phyloP scores from a whole-genome alignment of 2,113 vertebrate genomes.

The Dipodomys stephensi region DNA sequence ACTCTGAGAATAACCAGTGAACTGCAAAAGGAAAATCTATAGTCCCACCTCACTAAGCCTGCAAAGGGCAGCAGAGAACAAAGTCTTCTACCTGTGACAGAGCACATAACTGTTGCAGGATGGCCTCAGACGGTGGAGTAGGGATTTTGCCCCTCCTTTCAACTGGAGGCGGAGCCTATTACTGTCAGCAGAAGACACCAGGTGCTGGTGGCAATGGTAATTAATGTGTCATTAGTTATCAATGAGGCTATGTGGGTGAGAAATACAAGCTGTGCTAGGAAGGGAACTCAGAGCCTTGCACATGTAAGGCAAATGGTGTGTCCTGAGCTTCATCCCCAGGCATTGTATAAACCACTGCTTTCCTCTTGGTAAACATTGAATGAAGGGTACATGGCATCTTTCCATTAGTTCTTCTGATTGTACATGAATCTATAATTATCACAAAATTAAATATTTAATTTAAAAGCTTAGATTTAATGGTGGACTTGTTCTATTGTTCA shows the following conservation, averaged over 20 bases:
- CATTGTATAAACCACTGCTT: neutral
- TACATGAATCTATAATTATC: neutral
- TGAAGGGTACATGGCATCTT: neutral
- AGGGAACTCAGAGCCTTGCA: no score
- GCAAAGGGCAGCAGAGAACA: neutral
- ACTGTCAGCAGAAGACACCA: neutral
- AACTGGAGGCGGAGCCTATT: neutral
- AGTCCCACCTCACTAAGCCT: neutral
- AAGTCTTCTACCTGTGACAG: neutral
- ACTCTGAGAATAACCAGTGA: neutral
- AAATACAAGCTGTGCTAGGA: no score
- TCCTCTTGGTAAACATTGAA: neutral
- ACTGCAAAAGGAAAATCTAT: neutral
- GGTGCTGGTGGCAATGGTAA: no score
- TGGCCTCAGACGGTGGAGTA: neutral
- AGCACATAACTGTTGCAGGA: neutral
- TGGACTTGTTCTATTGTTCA: neutral
- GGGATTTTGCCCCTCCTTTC: no score
- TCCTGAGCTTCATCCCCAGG: neutral
- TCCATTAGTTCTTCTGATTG: neutral
- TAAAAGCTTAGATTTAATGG: slow-evolving; percentile 1
- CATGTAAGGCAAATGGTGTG: no score
- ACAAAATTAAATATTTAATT: neutral
- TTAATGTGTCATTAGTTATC: neutral
- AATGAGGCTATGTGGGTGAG: neutral